Evolutionary conservation across 2,113 vertebrate species (phyloP).

Genomic region (Aramus guarauna): DNA sequence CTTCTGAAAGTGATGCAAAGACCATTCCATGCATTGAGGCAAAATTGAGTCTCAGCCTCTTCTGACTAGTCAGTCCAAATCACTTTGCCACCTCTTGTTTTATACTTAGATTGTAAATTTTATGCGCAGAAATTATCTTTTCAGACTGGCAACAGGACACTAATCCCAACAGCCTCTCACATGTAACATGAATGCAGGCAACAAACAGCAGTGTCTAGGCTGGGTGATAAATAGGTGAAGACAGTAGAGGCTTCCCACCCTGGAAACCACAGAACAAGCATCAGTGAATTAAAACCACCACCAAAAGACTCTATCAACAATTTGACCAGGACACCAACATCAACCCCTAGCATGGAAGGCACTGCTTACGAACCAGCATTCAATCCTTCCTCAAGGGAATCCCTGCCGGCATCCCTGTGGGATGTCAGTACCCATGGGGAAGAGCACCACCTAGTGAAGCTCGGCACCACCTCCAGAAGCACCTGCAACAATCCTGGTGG

Average conservation of each 20-base stretch:
- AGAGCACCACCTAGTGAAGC: slow-evolving; percentile 26
- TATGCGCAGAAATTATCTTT: not conserved
- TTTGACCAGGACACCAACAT: not conserved
- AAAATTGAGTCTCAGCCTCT: not conserved
- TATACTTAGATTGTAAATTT: not conserved
- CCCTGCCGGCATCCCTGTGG: not conserved
- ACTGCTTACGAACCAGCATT: not conserved
- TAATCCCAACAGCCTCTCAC: not conserved
- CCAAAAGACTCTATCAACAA: not conserved
- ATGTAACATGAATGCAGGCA: accelerated
- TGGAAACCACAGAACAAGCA: not conserved
- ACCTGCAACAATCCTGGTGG: not conserved
- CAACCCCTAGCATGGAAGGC: not conserved
- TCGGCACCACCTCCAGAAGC: not conserved
- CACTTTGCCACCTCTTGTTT: not conserved
- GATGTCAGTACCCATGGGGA: not conserved
- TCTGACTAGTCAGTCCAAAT: not conserved
- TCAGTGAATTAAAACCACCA: not conserved
- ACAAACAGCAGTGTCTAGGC: not conserved
- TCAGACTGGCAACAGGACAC: not conserved
- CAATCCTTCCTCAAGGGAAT: not conserved
- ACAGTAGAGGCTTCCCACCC: not conserved
- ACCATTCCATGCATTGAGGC: not conserved
- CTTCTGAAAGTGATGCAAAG: not conserved
- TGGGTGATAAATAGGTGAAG: not conserved